Percentiles rank a stretch among this genome's conserved stretches.
These are phyloP conservation scores for Ladona fulva DNA, from an alignment of 1,140 invertebrate genomes.

Conservation along the genomic window DNA sequence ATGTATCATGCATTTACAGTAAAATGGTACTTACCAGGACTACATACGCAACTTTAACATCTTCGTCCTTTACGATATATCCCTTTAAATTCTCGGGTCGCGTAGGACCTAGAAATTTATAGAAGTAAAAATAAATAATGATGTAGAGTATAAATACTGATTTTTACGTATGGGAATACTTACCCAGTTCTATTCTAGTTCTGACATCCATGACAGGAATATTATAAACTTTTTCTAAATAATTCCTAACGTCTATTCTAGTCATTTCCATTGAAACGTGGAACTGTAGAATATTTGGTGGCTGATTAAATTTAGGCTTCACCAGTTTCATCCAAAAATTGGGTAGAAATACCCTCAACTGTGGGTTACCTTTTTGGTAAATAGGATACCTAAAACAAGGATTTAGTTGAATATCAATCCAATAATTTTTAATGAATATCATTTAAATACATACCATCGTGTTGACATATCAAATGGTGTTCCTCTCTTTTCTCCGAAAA, in stretches of 20 bases:
- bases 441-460: not conserved
- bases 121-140: slow-evolving; percentile 30
- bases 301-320: slow-evolving; percentile 44
- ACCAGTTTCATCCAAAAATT: slow-evolving; percentile 93
- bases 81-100: slow-evolving; percentile 35
- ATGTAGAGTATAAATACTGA: slow-evolving; percentile 29
- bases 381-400: slow-evolving; percentile 61
- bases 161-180: slow-evolving; percentile 19
- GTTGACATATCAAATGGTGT: not conserved
- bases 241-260: slow-evolving; percentile 77
- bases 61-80: slow-evolving; percentile 71
- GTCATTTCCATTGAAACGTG: slow-evolving; percentile 83
- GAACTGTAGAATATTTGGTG: slow-evolving; percentile 73
- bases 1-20: not conserved
- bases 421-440: not conserved
- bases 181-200: slow-evolving; percentile 59
- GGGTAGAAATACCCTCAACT: slow-evolving; percentile 78
- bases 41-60: slow-evolving; percentile 72
- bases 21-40: slow-evolving; percentile 53
- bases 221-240: slow-evolving; percentile 91
- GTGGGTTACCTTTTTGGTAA: slow-evolving; percentile 82
- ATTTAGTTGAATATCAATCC: not conserved
- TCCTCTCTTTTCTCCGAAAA: too few relatives aligned
- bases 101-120: slow-evolving; percentile 28
- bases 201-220: slow-evolving; percentile 62